Evolutionary conservation across 1,140 invertebrate species (phyloP), one percentile per base, ranked within the genome.

Genomic region (Drosophila obscura): DNA sequence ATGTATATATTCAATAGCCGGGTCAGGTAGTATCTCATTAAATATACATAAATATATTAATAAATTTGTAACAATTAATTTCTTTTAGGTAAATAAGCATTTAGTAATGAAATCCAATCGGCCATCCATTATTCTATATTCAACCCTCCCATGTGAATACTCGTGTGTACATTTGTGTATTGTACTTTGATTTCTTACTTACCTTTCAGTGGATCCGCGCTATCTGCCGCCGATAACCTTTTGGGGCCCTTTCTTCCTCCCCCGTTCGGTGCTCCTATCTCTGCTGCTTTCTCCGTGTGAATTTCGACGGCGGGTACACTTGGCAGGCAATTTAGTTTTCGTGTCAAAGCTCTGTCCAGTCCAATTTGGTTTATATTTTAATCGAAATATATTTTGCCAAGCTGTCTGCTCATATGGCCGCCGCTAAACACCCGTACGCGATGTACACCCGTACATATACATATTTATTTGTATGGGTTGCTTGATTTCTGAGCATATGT

Each of bases 311-410:
- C 31, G 24, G 49, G 64, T 73, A 74, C 82, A 67, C 43, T 84
- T 87, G 77, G 82, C 82, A 87, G 67, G 62, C 78, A 51, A 73
- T 81, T 75, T 67, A 62, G 57, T 78, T 77, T 87, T 87, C 58
- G 65, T 81, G 80, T 84, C 80, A 83, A 82, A 74, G 64, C 71
- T 64, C 71, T 78, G 81, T 85, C 81, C 82, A 82, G 78, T 87
- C 73, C 66, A 85, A 85, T 85, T 87, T 82, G 62, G 80, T 82
- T 87, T 87, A 77, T 69, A 79, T 82, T 78, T 79, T 87, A 82
- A 85, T 87, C 82, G 82, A 82, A 85, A 82, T 82, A 79, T 81
- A 81, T 85, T 80, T 55, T 67, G 73, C 62, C 81, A 77, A 73
- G 51, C 82, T 87, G 81, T 87, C 81, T 85, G 78, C 81, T 69